These are phyloP conservation scores for Drosophila elegans DNA, from an alignment of 1,140 invertebrate genomes.

Conservation along the genomic window DNA sequence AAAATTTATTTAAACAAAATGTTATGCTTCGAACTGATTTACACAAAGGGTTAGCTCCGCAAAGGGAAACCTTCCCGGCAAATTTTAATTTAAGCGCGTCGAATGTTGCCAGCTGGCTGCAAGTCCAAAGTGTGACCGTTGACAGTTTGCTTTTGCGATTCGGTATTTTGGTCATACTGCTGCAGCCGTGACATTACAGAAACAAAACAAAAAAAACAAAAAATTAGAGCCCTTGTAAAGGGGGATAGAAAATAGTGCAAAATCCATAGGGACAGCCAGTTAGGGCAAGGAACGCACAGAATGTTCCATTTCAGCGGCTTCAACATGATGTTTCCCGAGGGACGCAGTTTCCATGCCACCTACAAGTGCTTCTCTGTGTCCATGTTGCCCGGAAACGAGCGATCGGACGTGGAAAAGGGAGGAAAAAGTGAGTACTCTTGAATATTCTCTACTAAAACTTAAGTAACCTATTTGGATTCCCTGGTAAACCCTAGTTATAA, in stretches of 20 bases:
- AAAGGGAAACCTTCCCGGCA: too few relatives aligned
- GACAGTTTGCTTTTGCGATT: not conserved
- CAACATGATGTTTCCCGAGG: conserved; percentile 92
- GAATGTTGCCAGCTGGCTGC: too few relatives aligned
- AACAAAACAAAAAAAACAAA: conserved; percentile 25
- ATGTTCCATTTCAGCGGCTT: conserved; percentile 86
- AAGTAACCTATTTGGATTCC: conserved; percentile 1
- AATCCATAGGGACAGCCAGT: not conserved
- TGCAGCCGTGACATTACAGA: conserved; percentile 18
- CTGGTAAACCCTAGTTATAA: conserved; percentile 91
- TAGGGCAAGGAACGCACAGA: not conserved
- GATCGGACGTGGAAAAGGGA: conserved; percentile 98
- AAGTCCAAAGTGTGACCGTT: conserved; percentile 1
- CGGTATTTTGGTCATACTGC: not conserved
- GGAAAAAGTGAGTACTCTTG: conserved; percentile 93
- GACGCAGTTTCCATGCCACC: conserved; percentile 92
- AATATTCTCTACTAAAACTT: not conserved
- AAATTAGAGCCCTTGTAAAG: conserved; percentile 8
- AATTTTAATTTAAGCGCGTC: too few relatives aligned
- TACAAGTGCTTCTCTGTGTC: conserved; percentile 97
- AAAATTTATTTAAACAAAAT: too few relatives aligned
- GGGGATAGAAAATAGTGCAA: not conserved
- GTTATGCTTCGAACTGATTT: too few relatives aligned
- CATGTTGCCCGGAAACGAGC: conserved; percentile 97
- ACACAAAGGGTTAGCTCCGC: too few relatives aligned